These are phyloP conservation scores for Schizopygopsis malacanthus DNA, from an alignment of 2,797 vertebrate species.

Conservation along the genomic window DNA sequence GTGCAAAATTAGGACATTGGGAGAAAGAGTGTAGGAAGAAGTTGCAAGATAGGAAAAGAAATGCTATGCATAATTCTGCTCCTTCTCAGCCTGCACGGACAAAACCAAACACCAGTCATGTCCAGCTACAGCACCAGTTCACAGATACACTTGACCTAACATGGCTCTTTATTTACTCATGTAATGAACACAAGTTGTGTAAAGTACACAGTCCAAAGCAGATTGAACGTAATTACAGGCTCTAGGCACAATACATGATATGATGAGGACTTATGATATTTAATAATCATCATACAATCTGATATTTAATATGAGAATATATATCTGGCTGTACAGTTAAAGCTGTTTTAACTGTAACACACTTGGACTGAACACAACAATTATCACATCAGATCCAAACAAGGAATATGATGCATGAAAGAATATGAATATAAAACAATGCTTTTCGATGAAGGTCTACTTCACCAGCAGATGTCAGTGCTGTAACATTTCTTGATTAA, in stretches of 20 bases:
- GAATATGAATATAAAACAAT: neutral
- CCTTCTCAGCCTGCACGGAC: no score
- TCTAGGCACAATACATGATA: neutral
- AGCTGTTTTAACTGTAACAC: neutral
- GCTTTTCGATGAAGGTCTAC: neutral
- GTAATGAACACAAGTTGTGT: neutral
- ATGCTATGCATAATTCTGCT: no score
- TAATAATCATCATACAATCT: no score
- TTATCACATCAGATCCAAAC: neutral
- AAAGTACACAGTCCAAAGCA: neutral
- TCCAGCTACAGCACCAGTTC: neutral
- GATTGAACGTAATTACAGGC: neutral
- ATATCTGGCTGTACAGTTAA: neutral
- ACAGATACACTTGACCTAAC: neutral
- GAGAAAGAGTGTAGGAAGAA: no score
- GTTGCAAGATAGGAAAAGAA: no score
- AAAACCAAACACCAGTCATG: conserved; percentile 22
- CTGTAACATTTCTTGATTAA: neutral
- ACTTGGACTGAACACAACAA: neutral
- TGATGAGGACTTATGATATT: neutral
- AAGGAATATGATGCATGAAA: neutral
- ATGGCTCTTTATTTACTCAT: neutral
- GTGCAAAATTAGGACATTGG: no score
- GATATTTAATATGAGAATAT: neutral
- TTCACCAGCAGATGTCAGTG: conserved; percentile 47